A percentile compares a stretch with the other conserved stretches of the same genome.
These are phyloP conservation scores for Melanaphis sacchari DNA, from an alignment of 1,140 invertebrate genomes.

Conservation along the genomic window DNA sequence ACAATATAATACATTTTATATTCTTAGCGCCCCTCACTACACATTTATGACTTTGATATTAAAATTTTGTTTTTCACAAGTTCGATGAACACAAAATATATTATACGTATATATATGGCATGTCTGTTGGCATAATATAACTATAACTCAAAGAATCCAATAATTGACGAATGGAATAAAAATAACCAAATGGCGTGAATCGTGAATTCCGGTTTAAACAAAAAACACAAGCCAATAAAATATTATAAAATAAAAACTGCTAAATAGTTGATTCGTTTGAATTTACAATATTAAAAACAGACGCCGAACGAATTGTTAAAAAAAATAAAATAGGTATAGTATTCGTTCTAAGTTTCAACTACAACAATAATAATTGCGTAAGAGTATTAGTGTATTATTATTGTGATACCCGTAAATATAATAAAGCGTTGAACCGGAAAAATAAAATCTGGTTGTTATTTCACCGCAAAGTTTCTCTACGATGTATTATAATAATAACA, in stretches of 20 bases:
- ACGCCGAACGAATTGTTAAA: too few species aligned
- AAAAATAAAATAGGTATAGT: too few species aligned
- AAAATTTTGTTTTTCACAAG: not conserved
- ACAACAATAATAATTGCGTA: not conserved
- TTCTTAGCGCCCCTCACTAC: not conserved
- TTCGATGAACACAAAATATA: not conserved
- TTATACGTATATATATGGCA: not conserved
- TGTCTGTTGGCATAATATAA: not conserved
- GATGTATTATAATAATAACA: not conserved
- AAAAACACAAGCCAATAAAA: not conserved
- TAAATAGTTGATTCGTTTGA: not conserved
- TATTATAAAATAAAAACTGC: not conserved
- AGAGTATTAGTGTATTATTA: not conserved
- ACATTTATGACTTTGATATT: not conserved
- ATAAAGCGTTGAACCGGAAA: not conserved
- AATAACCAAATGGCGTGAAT: not conserved
- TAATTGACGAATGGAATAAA: not conserved
- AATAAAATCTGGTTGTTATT: not conserved
- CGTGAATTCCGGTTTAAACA: too few species aligned
- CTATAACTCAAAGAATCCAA: not conserved
- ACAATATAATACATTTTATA: conserved; percentile 11
- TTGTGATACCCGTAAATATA: not conserved
- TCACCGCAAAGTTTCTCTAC: not conserved
- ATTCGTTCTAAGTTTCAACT: not conserved
- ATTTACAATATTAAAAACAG: not conserved